A percentile compares a stretch with the other conserved stretches of the same genome.
phyloP scores from a whole-genome alignment of 2,888 invertebrate genomes.

The Drosophila macrospina region DNA sequence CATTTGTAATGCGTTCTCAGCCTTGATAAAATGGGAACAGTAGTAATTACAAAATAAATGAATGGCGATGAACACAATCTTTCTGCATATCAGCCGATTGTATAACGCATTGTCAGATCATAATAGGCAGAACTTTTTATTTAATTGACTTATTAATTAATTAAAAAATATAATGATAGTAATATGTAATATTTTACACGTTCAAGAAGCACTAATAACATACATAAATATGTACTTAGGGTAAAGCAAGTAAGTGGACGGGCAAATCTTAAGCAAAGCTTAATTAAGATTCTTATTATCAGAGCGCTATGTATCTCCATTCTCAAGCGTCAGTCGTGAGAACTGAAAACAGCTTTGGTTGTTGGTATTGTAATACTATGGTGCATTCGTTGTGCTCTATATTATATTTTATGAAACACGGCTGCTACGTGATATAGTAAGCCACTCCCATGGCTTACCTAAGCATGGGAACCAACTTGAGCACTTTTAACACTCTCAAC shows the following conservation, averaged over 20 bases:
- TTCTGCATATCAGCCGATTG: too few species aligned
- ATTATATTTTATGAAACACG: slow-evolving; percentile 15
- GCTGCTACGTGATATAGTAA: slow-evolving; percentile 5
- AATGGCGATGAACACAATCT: too few species aligned
- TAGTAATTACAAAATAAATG: slow-evolving; percentile 8
- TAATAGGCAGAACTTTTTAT: too few species aligned
- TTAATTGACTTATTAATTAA: not conserved
- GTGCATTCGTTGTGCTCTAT: slow-evolving; percentile 22
- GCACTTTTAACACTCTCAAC: slow-evolving; percentile 11
- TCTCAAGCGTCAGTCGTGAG: slow-evolving; percentile 28
- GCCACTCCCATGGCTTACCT: slow-evolving; percentile 26
- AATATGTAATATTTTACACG: too few species aligned
- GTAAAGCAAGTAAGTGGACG: too few species aligned
- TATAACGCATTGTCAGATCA: slow-evolving; percentile 2
- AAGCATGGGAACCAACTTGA: slow-evolving; percentile 26
- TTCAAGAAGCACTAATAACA: too few species aligned
- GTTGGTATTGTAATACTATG: not conserved
- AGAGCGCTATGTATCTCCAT: not conserved
- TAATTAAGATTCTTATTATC: not conserved
- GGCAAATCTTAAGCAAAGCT: too few species aligned
- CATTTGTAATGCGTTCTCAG: slow-evolving; percentile 44
- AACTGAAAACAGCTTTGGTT: slow-evolving; percentile 2
- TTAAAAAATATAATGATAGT: too few species aligned
- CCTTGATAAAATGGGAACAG: slow-evolving; percentile 57
- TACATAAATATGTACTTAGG: too few species aligned